Evolutionary conservation across 2,797 vertebrate genomes (phyloP).

Genomic region (Chelon labrosus): DNA sequence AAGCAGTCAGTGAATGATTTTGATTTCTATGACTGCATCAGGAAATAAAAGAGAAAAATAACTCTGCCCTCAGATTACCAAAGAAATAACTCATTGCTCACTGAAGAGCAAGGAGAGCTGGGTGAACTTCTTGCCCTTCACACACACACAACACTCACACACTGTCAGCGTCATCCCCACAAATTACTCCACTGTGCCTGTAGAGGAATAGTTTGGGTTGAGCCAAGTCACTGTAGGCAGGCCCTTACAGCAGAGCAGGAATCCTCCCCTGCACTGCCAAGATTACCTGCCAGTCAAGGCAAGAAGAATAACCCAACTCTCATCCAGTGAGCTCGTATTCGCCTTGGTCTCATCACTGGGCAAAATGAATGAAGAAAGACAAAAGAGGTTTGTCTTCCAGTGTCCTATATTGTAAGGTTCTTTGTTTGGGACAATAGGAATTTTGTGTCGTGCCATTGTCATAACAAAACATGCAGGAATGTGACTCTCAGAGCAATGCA

Average conservation of each 20-base stretch:
- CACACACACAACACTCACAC: slow-evolving; percentile 42
- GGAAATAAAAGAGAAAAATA: neutral
- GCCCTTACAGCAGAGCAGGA: slow-evolving; percentile 93
- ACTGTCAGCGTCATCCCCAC: slow-evolving; percentile 63
- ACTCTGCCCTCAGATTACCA: slow-evolving; percentile 81
- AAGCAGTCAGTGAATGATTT: neutral
- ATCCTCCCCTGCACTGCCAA: slow-evolving; percentile 90
- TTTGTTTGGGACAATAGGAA: no score
- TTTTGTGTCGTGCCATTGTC: no score
- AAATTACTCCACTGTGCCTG: slow-evolving; percentile 56
- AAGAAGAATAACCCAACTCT: slow-evolving; percentile 72
- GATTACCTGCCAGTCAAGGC: slow-evolving; percentile 92
- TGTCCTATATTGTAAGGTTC: no score
- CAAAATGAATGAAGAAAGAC: slow-evolving; percentile 9
- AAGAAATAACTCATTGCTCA: slow-evolving; percentile 75
- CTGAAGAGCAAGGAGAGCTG: slow-evolving; percentile 57
- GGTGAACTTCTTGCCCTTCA: slow-evolving; percentile 56
- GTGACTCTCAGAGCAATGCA: neutral
- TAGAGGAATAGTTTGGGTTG: slow-evolving; percentile 58
- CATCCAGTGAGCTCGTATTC: slow-evolving; percentile 88
- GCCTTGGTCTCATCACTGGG: slow-evolving; percentile 95
- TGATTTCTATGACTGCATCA: neutral
- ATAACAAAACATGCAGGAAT: no score
- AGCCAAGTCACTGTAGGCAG: slow-evolving; percentile 87
- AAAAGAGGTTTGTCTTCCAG: no score